phyloP scores from a whole-genome alignment of 2,797 vertebrate species.

The Catostomus latipinnis region DNA sequence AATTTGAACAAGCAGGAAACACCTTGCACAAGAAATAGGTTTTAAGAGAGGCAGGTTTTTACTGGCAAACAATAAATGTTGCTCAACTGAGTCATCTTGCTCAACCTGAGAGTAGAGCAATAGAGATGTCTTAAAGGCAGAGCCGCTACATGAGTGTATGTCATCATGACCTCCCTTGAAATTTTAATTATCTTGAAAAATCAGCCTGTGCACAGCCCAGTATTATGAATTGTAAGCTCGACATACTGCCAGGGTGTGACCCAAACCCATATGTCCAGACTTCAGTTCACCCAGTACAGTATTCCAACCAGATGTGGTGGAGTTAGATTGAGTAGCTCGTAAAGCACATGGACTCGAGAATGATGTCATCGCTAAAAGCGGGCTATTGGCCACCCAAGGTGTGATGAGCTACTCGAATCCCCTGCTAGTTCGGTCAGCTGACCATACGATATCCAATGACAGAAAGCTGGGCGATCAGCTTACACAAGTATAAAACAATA shows the following conservation, averaged over 20 bases:
- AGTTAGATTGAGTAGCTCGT: slow-evolving; percentile 25
- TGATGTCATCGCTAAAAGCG: slow-evolving; percentile 46
- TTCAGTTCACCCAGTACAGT: slow-evolving; percentile 38
- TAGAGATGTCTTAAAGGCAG: neutral
- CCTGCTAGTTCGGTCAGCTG: slow-evolving; percentile 35
- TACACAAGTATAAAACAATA: slow-evolving; percentile 20
- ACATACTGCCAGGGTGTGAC: slow-evolving; percentile 39
- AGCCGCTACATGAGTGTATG: slow-evolving; percentile 6
- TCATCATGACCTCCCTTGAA: slow-evolving; percentile 17
- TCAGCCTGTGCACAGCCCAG: neutral
- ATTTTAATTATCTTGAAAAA: slow-evolving; percentile 10
- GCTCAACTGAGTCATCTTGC: slow-evolving; percentile 61
- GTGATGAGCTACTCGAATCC: slow-evolving; percentile 24
- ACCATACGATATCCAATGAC: slow-evolving; percentile 29
- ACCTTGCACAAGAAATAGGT: slow-evolving; percentile 76
- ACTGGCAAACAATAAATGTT: slow-evolving; percentile 56
- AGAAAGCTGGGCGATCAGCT: slow-evolving; percentile 23
- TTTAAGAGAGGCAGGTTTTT: slow-evolving; percentile 64
- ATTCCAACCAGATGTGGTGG: slow-evolving; percentile 38
- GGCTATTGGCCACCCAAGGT: slow-evolving; percentile 37
- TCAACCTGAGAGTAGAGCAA: slow-evolving; percentile 22
- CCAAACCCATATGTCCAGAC: slow-evolving; percentile 39
- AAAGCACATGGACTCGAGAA: slow-evolving; percentile 24
- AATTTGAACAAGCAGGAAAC: slow-evolving; percentile 74
- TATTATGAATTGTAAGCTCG: slow-evolving; percentile 14